Evolutionary conservation across 2,797 vertebrate genomes (phyloP).

Genomic region (Microhierax caerulescens): DNA sequence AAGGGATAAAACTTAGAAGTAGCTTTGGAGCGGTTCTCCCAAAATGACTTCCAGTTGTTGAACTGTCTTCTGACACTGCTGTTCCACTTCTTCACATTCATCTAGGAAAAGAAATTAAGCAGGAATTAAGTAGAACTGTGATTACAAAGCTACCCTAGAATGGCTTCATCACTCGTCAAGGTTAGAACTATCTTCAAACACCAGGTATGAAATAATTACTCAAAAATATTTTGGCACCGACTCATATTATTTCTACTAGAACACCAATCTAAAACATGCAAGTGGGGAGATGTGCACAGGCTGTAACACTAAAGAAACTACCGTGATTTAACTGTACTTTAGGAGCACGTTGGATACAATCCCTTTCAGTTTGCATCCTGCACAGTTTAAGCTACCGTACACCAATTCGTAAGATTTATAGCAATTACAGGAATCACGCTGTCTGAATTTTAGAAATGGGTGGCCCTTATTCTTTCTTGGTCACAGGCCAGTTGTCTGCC

Average conservation of each 20-base stretch:
- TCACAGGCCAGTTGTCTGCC: neutral
- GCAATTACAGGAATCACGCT: neutral
- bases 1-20: slow-evolving; percentile 79
- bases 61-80: slow-evolving; percentile 91
- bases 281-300: neutral
- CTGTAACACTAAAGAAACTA: neutral
- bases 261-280: neutral
- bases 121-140: neutral
- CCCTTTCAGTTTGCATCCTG: neutral
- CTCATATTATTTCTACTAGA: neutral
- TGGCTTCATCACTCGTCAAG: neutral
- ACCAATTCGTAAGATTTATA: neutral
- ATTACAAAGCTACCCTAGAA: neutral
- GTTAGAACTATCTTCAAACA: neutral
- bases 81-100: slow-evolving; percentile 94
- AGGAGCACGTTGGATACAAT: neutral
- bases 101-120: slow-evolving; percentile 74
- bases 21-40: slow-evolving; percentile 92
- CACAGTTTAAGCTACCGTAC: neutral
- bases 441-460: neutral
- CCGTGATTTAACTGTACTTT: neutral
- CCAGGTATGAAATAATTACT: neutral
- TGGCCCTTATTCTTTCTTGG: neutral
- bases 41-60: slow-evolving; percentile 89
- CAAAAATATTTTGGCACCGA: neutral